Conservation (phyloP, 2,888 invertebrate genomes). For the Lasioglossum pauxillum region DNA sequence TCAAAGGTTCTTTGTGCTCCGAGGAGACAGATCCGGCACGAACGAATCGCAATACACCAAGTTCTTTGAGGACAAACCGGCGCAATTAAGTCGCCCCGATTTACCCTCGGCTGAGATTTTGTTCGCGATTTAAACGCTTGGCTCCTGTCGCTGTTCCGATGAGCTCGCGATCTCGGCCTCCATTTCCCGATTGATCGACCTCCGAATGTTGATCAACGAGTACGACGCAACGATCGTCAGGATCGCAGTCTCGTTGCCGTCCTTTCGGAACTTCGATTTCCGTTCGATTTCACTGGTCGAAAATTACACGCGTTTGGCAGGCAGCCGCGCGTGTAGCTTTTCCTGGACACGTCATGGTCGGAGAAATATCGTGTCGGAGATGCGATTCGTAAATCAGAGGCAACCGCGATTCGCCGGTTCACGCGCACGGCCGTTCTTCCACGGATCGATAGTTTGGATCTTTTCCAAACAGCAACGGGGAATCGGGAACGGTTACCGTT, state of each 20-base stretch:
- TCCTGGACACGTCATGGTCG: background rate
- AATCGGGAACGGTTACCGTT: background rate
- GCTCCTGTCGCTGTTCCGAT: background rate
- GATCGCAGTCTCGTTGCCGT: background rate
- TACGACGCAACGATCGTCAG: background rate
- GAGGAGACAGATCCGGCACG: slow-evolving; percentile 15
- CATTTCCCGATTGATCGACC: background rate
- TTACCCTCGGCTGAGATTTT: slow-evolving; percentile 52
- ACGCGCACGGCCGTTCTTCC: slow-evolving; percentile 1
- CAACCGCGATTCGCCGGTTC: slow-evolving; percentile 10
- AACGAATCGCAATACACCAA: slow-evolving; percentile 41
- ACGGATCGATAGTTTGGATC: slow-evolving; percentile 9
- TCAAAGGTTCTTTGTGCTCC: slow-evolving; percentile 78
- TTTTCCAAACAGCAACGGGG: background rate
- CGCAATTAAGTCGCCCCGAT: slow-evolving; percentile 80
- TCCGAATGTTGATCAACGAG: background rate
- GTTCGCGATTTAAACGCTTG: background rate
- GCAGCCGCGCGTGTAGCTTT: slow-evolving; percentile 30
- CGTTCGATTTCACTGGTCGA: slow-evolving; percentile 33
- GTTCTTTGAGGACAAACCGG: slow-evolving; percentile 78
- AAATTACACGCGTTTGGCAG: slow-evolving; percentile 54
- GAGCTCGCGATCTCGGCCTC: background rate
- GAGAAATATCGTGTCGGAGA: slow-evolving; percentile 17
- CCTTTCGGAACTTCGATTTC: slow-evolving; percentile 31
- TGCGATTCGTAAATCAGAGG: slow-evolving; percentile 23